Evolutionary conservation across 1,140 invertebrate species (phyloP), one percentile per base, ranked within the genome.

Genomic region (Coelopa frigida): DNA sequence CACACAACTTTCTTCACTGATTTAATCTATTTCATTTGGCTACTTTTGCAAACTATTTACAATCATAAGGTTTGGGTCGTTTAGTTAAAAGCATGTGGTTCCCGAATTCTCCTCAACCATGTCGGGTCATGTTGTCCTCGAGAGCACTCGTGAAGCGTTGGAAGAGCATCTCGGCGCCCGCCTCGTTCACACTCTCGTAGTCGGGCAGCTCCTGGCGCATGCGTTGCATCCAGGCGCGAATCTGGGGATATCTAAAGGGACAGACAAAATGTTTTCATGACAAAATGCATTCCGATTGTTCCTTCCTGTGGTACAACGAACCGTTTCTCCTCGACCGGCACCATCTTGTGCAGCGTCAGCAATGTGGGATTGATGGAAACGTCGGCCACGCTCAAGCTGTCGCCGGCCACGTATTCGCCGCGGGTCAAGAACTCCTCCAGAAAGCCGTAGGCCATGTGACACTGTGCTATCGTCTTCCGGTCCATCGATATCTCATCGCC

Each of bases 311-410:
- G 8, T 12, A 29, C 12, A 7, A 32, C 17, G 11, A 24, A 49
- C 48, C 31, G 23, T 12, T 26, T 11, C 32, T 38, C 26, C 31
- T 56, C 55, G 21, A 63, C 46, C 5, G 52, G 49, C 18, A 61
- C 27, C 15, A 57, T 40, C 26, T 52, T 50, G 58, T 60, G 14
- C 48, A 64, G 14, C 57, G 68, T 52, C 22, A 52, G 57, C 8
- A 70, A 52, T 20, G 57, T 62, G 5, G 61, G 54, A 12, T 60
- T 54, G 14, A 72, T 63, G 18, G 63, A 58, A 24, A 73, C 59
- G 55, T 75, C 78, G 15, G 78, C 78, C 31, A 80, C 67, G 5
- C 76, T 79, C 27, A 79, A 51, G n/a, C 62, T 45, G 23, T 72
- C 58, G 3, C 72, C 72, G 18, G 65, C 72, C 4, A 70, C 55